A percentile compares a stretch with the other conserved stretches of the same genome.
Evolutionary conservation across 2,797 vertebrate genomes (phyloP).

Genomic region (Megaceryle alcyon): DNA sequence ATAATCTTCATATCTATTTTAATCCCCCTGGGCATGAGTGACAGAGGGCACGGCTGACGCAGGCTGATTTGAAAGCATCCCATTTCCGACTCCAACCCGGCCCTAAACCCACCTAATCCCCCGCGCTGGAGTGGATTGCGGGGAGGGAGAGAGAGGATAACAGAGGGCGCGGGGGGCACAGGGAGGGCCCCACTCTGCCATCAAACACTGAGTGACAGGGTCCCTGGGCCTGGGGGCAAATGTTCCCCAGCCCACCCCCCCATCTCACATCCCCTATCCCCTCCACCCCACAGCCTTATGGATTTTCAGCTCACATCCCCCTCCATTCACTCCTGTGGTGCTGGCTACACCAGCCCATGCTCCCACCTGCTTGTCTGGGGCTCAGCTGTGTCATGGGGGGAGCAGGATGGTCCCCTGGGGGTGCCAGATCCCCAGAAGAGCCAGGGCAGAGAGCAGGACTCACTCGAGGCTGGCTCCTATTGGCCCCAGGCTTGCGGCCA

Average conservation of each 20-base stretch:
- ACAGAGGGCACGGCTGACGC: conserved; percentile 30
- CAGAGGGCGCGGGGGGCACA: background rate
- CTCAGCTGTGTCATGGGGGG: fast-evolving
- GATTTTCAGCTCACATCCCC: fast-evolving
- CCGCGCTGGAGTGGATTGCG: background rate
- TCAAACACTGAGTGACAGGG: background rate
- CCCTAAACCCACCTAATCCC: conserved; percentile 72
- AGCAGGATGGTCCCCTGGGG: background rate
- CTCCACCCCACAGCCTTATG: background rate
- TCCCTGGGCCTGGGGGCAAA: background rate
- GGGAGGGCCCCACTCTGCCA: background rate
- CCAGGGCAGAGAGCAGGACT: background rate
- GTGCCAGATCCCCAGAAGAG: background rate
- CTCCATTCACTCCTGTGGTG: fast-evolving
- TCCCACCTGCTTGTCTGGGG: fast-evolving
- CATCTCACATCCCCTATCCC: background rate
- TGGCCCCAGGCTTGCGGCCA: background rate
- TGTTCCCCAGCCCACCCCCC: background rate
- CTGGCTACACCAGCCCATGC: fast-evolving
- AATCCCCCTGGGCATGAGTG: conserved; percentile 34
- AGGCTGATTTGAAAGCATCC: conserved; percentile 69
- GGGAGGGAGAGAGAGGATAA: background rate
- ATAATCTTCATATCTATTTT: conserved; percentile 62
- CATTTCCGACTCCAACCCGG: conserved; percentile 46
- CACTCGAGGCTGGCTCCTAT: fast-evolving